Base-by-base conservation (phyloP, 1,140 invertebrate species). In the Cheumatopsyche charites region DNA sequence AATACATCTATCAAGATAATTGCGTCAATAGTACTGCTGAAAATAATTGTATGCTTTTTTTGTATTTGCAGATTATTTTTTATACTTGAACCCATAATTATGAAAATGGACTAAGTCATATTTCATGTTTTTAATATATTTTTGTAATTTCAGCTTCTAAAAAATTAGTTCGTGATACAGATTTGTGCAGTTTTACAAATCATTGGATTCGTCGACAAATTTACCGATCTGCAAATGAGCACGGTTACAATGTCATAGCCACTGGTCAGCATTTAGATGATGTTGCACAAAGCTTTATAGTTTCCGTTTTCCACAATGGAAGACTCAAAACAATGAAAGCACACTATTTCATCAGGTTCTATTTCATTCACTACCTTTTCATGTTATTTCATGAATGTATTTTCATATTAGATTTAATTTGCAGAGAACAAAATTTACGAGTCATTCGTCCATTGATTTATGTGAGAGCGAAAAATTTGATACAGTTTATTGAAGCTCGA, bases 401-500 rank as follows among this genome's bases (percentile, higher is more conserved):
- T 47, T 25, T 49, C 13, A 52, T 25, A 58, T 23, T 19, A 45
- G 15, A 23, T 29, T 29, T 21, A 36, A 61, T 58, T 79, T 72
- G 21, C 80, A 92, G 91, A 75, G 91, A 94, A 69, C 88, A 90
- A 70, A 90, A 94, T 78, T 80, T 97, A 26, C 85, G 94, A 74
- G 90, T 97, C 6, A 92, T 96, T 70, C 86, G 95, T 62, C 95
- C 95, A 0, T 92, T 96, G 78, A 90, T 94, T 1, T 95, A 94
- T 81, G 92, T 96, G 1, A 84, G 94, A 41, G 92, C 94, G 77
- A 92, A 79, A 29, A 78, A 78, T 4, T 71, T 85, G 67, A 76
- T 76, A 1, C 79, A 79, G 58, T 85, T 83, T 71, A 78, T 77
- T 5, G 78, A 80, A 70, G 77, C 78, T 0, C 79, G 80, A n/a